phyloP scores from a whole-genome alignment of 2,113 vertebrate genomes.

The Gymnorhina tibicen region DNA sequence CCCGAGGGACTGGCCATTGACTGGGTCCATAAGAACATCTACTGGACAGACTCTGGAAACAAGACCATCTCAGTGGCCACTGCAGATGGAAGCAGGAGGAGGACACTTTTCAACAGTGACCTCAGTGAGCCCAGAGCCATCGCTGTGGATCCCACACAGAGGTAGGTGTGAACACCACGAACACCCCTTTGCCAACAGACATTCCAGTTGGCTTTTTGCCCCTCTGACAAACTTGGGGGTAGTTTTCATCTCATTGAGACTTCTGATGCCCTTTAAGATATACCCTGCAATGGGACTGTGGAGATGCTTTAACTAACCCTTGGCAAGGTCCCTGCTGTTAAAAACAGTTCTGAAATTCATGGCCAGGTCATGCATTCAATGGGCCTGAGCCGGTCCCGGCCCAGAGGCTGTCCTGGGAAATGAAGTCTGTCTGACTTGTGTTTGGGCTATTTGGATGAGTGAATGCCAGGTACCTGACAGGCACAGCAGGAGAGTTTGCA shows the following conservation, averaged over 20 bases:
- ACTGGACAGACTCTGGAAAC: slow-evolving; percentile 97
- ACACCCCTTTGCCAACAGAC: rapidly evolving
- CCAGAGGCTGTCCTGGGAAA: background rate
- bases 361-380: background rate
- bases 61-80: slow-evolving; percentile 96
- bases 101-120: slow-evolving; percentile 85
- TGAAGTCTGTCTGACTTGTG: background rate
- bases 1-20: slow-evolving; percentile 94
- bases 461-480: background rate
- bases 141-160: slow-evolving; percentile 88
- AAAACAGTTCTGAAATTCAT: background rate
- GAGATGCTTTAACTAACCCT: background rate
- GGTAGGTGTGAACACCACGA: slow-evolving; percentile 73
- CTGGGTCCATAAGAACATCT: slow-evolving; percentile 98
- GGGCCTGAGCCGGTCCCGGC: background rate
- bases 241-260: background rate
- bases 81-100: slow-evolving; percentile 84
- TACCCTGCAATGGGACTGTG: background rate
- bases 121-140: slow-evolving; percentile 93
- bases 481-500: background rate
- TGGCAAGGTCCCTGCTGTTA: background rate
- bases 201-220: rapidly evolving
- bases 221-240: background rate
- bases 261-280: background rate
- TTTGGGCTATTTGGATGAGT: background rate